Base-by-base conservation (phyloP, 2,888 invertebrate species). In the Tinea pellionella region DNA sequence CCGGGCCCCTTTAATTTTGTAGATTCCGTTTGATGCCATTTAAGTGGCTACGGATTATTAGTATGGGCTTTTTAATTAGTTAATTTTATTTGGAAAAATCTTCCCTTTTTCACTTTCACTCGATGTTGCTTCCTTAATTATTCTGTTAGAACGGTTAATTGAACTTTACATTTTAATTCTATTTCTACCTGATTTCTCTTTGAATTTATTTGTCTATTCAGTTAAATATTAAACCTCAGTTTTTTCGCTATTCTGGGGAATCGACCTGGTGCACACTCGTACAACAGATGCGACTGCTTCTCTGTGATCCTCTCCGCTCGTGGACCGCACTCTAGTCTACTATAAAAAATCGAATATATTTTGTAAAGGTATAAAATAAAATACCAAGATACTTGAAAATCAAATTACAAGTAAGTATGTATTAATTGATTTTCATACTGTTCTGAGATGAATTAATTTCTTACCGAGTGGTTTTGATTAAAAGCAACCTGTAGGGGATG, bases 371-470 rank as follows among this genome's bases (percentile, higher is more conserved):
- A 24, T 3, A 24, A 3, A 24, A 24, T 24, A 24, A 24, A 3
- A 24, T 6, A 6, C 2, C n/a, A 9, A 37, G 47, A 9, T n/a
- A 47, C 47, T 47, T 15, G 2, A 37, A 15, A 24, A 53, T 18
- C 53, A 24, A 24, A 53, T 53, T 53, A 53, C 13, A 72, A 71
- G 79, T 74, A 83, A 84, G 84, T 85, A 84, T 83, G 84, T 84
- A 85, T 85, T 86, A 86, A 86, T 86, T 83, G 85, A 83, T 85
- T 77, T 80, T 18, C 13, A 59, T 67, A 78, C 79, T 78, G 73
- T 74, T 71, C 67, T 6, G 11, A 56, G 61, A n/a, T 57, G 43
- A 43, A 55, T 16, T 13, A 37, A 32, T 42, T 41, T 59, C 42
- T 59, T 32, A 43, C 12, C 29, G 66, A 68, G 65, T 69, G 69